phyloP scores from a whole-genome alignment of 2,888 invertebrate genomes.

The Conops quadrifasciatus region DNA sequence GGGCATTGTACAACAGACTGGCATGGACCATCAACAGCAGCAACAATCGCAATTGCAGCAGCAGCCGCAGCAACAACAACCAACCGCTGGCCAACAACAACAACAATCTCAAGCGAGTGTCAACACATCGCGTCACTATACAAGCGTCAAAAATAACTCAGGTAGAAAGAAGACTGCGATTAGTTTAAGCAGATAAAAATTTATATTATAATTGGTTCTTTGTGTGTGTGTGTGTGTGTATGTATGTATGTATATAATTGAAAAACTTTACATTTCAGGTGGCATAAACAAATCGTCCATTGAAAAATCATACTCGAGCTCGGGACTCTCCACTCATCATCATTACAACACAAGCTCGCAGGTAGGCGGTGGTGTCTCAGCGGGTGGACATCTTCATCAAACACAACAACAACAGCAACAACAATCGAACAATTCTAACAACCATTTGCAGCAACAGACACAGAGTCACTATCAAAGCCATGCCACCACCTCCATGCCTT shows the following conservation, averaged over 20 bases:
- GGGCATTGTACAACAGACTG: slow-evolving; percentile 53
- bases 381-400: slow-evolving; percentile 50
- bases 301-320: slow-evolving; percentile 56
- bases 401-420: slow-evolving; percentile 46
- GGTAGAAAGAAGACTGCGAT: no score
- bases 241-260: no score
- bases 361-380: slow-evolving; percentile 40
- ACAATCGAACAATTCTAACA: slow-evolving; percentile 46
- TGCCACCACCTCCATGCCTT: slow-evolving; percentile 52
- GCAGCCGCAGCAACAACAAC: slow-evolving; percentile 50
- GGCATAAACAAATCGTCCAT: slow-evolving; percentile 54
- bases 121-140: slow-evolving; percentile 53
- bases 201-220: background rate
- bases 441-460: slow-evolving; percentile 48
- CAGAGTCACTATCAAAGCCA: slow-evolving; percentile 56
- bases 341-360: slow-evolving; percentile 56
- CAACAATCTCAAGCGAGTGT: slow-evolving; percentile 43
- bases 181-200: no score
- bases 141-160: slow-evolving; percentile 52
- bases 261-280: slow-evolving; percentile 43
- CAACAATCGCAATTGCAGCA: slow-evolving; percentile 54
- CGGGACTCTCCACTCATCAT: slow-evolving; percentile 53
- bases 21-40: slow-evolving; percentile 56
- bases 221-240: background rate
- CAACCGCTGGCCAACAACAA: slow-evolving; percentile 48